phyloP scores from a whole-genome alignment of 2,888 invertebrate species.

The Spilarctia lutea region DNA sequence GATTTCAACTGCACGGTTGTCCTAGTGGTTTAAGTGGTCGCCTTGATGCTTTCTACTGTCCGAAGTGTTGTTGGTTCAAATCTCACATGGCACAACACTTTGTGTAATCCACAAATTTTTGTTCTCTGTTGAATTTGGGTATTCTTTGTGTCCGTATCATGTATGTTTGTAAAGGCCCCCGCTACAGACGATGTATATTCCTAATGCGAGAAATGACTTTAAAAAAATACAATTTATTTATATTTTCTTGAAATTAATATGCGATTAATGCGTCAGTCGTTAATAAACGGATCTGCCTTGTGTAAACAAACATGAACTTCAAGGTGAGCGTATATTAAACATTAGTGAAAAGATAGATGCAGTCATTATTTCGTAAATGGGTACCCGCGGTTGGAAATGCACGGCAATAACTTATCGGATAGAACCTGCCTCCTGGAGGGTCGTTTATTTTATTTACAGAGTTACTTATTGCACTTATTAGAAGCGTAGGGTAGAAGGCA shows the following conservation, averaged over 20 bases:
- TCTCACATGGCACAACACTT: too few relatives aligned
- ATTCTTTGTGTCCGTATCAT: too few relatives aligned
- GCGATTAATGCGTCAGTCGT: background rate
- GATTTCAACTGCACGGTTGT: too few relatives aligned
- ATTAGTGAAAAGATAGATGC: conserved; percentile 41
- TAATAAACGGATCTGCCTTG: background rate
- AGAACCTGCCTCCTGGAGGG: conserved; percentile 11
- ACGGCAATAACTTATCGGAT: conserved; percentile 45
- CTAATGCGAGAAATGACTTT: too few relatives aligned
- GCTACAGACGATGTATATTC: too few relatives aligned
- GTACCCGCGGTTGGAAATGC: conserved; percentile 47
- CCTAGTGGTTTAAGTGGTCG: too few relatives aligned
- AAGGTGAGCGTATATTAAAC: conserved; percentile 2
- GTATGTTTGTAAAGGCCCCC: too few relatives aligned
- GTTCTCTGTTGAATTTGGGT: too few relatives aligned
- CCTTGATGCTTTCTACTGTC: too few relatives aligned
- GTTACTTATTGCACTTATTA: conserved; percentile 34
- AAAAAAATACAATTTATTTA: too few relatives aligned
- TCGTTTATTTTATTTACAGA: conserved; percentile 37
- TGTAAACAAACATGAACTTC: conserved; percentile 11
- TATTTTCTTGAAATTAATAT: background rate
- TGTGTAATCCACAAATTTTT: too few relatives aligned
- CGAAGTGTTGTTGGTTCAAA: too few relatives aligned
- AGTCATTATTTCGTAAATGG: conserved; percentile 39
- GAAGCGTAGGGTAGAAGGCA: background rate